Conservation (phyloP, 2,888 invertebrate species). For the Enoplolaimus lenunculus region DNA sequence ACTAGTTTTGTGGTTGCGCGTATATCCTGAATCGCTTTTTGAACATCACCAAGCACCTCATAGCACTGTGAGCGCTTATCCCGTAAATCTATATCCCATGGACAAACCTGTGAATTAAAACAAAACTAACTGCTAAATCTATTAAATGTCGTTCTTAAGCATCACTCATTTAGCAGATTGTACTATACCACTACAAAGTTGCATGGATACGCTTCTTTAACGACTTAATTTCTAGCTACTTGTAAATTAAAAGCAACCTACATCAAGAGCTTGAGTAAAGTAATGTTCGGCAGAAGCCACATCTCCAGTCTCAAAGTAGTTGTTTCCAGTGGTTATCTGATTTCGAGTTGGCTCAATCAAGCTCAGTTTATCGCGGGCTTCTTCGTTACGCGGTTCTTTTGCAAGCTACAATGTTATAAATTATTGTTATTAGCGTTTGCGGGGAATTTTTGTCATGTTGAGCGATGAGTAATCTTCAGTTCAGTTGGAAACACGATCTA, state of each 20-base stretch:
- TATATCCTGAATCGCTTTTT: constrained; percentile 77
- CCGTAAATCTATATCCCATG: constrained; percentile 70
- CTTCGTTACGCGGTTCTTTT: constrained; percentile 60
- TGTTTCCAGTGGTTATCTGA: constrained; percentile 54
- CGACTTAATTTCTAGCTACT: too few relatives aligned
- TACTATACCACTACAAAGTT: too few relatives aligned
- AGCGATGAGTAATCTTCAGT: too few relatives aligned
- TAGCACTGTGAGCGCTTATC: constrained; percentile 74
- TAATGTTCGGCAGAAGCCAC: constrained; percentile 53
- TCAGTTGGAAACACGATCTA: too few relatives aligned
- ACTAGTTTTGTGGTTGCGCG: constrained; percentile 73
- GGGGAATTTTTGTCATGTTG: too few relatives aligned
- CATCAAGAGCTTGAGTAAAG: constrained; percentile 43
- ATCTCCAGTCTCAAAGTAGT: constrained; percentile 51
- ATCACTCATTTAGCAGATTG: too few relatives aligned
- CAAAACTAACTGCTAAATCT: too few relatives aligned
- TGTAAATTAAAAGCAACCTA: too few relatives aligned
- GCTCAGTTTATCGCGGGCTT: constrained; percentile 57
- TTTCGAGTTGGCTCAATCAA: constrained; percentile 54
- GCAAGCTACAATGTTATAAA: constrained; percentile 49
- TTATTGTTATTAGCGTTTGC: too few relatives aligned
- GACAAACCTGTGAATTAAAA: too few relatives aligned
- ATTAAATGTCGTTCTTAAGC: too few relatives aligned
- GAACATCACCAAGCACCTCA: constrained; percentile 59
- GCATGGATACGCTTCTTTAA: too few relatives aligned